Evolutionary conservation across 2,888 invertebrate genomes (phyloP), one percentile per base, ranked within the genome.

Genomic region (Drosophila yooni): DNA sequence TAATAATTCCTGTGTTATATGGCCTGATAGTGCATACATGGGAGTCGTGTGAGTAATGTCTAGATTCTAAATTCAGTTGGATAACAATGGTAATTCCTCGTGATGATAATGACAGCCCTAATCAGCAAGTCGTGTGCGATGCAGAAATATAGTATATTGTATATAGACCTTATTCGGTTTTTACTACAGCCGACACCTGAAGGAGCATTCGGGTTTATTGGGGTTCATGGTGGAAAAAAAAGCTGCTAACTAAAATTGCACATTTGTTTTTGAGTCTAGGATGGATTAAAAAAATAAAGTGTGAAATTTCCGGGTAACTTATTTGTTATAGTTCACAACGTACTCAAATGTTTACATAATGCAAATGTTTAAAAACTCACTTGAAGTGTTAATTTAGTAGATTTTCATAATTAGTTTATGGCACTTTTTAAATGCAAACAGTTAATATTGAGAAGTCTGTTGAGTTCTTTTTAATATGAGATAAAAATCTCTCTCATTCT

Each of bases 51-150:
- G 84, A 87, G 82, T 81, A 89, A 87, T 76, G 34, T 76, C 76
- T 72, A 87, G 81, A 81, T 84, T 79, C 76, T 74, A 87, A 81
- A 82, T 86, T 89, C 81, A 70, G 80, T 71, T 63, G 84, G 87
- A 84, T 86, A 89, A 81, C 80, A 82, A 81, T 77, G 84, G 83
- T 85, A 86, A 83, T 88, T 86, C 84, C 85, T 80, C 58, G 80
- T 57, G 87, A 86, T 57, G 87, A 88, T 86, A 85, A 88, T 85
- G 71, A 69, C 66, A 81, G 74, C 62, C 70, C 83, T 78, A 83
- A 83, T 86, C 77, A 74, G 21, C 38, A 18, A 50, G 36, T 31
- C 70, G 74, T 70, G 72, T 70, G 70, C 57, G 56, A 31, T 34
- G 33, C 59, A 29, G 25, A 18, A 31, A 15, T 40, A 10, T 40